Evolutionary conservation across 2,888 invertebrate genomes (phyloP).

Genomic region (Drosophila formosana): DNA sequence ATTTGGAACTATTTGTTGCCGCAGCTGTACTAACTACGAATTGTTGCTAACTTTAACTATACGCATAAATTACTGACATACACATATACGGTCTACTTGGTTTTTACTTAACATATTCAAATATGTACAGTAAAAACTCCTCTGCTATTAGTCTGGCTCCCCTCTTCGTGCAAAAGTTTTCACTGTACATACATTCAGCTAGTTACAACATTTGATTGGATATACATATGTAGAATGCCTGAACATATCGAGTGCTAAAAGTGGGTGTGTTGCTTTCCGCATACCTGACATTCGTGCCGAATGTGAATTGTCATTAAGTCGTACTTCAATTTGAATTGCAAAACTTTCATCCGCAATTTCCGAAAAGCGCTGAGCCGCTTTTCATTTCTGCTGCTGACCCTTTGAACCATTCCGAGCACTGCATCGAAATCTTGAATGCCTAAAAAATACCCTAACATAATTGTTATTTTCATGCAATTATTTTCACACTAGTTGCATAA

Average conservation of each 20-base stretch:
- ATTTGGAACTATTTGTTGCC: slow-evolving; percentile 44
- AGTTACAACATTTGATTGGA: neutral
- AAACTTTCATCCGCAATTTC: slow-evolving; percentile 25
- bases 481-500: too few relatives aligned
- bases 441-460: slow-evolving; percentile 11
- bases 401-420: slow-evolving; percentile 19
- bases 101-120: neutral
- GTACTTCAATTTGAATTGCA: slow-evolving; percentile 49
- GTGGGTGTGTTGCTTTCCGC: slow-evolving; percentile 35
- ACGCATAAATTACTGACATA: neutral
- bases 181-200: neutral
- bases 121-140: too few relatives aligned
- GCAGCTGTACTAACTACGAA: slow-evolving; percentile 26
- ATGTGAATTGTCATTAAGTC: slow-evolving; percentile 3
- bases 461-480: neutral
- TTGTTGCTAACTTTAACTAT: neutral
- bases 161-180: neutral
- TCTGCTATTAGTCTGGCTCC: too few relatives aligned
- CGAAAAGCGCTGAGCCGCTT: slow-evolving; percentile 54
- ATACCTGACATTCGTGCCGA: neutral
- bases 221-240: neutral
- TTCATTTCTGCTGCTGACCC: slow-evolving; percentile 38
- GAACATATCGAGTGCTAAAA: slow-evolving; percentile 10
- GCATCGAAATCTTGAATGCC: slow-evolving; percentile 5
- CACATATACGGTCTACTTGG: slow-evolving; percentile 24